Evolutionary conservation across 2,888 invertebrate species (phyloP).

Genomic region (Harpalus rubripes): DNA sequence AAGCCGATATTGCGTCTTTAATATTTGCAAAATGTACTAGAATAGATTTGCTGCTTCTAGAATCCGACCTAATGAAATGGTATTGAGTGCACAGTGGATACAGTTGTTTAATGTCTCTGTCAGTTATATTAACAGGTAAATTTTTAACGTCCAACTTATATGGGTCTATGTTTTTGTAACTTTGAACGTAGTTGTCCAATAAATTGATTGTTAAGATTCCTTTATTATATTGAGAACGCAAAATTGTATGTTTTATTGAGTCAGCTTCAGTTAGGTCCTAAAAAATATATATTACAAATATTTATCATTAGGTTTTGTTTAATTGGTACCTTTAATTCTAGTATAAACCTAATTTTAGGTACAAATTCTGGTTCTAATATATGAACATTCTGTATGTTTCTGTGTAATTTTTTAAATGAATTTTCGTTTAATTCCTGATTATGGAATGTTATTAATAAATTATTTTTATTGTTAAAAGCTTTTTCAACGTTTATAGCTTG

Average conservation of each 20-base stretch:
- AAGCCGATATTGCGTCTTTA: slow-evolving; percentile 48
- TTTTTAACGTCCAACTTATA: slow-evolving; percentile 49
- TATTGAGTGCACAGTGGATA: slow-evolving; percentile 45
- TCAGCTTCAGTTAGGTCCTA: slow-evolving; percentile 43
- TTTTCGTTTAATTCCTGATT: slow-evolving; percentile 47
- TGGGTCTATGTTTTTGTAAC: slow-evolving; percentile 50
- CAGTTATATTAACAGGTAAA: slow-evolving; percentile 33
- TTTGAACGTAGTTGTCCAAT: slow-evolving; percentile 13
- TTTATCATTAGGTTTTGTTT: neutral
- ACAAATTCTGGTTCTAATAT: slow-evolving; percentile 55
- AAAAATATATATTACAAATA: slow-evolving; percentile 25
- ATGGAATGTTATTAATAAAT: slow-evolving; percentile 51
- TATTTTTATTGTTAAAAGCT: slow-evolving; percentile 53
- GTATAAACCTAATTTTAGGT: slow-evolving; percentile 45
- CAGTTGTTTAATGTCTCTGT: slow-evolving; percentile 53
- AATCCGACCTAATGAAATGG: slow-evolving; percentile 5
- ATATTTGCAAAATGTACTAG: slow-evolving; percentile 46
- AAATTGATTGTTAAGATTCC: slow-evolving; percentile 20
- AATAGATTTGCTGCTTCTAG: slow-evolving; percentile 24
- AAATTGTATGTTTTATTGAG: slow-evolving; percentile 27
- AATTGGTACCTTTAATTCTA: slow-evolving; percentile 50
- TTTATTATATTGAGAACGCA: neutral
- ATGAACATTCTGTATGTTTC: slow-evolving; percentile 50
- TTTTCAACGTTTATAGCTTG: slow-evolving; percentile 59
- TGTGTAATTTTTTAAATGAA: slow-evolving; percentile 46